Conservation (phyloP, 2,113 vertebrate genomes). For the Synchiropus splendidus region DNA sequence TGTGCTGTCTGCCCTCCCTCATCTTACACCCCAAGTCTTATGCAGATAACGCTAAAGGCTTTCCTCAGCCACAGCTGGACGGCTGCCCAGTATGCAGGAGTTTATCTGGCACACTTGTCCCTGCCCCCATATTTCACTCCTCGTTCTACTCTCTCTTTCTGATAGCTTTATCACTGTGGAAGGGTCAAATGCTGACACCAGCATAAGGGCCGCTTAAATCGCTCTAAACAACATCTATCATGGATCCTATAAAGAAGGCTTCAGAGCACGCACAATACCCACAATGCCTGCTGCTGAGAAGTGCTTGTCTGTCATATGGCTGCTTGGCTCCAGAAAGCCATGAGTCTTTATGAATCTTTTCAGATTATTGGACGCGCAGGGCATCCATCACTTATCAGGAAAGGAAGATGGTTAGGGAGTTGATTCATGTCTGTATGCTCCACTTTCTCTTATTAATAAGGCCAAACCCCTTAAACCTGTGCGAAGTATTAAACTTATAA, state of each 20-base stretch:
- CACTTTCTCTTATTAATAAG: too few species aligned
- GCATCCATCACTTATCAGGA: constrained; percentile 39
- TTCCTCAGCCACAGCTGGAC: constrained; percentile 35
- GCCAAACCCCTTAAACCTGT: too few species aligned
- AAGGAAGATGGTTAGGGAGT: constrained; percentile 23
- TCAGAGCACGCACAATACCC: constrained; percentile 51
- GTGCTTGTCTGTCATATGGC: constrained; percentile 55
- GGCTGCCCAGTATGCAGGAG: constrained; percentile 52
- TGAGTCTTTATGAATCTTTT: constrained; percentile 63
- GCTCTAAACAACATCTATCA: constrained; percentile 69
- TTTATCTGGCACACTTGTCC: constrained; percentile 56
- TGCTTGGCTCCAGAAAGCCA: constrained; percentile 47
- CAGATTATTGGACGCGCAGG: constrained; percentile 19
- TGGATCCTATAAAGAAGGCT: constrained; percentile 64
- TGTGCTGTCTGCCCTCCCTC: too few species aligned
- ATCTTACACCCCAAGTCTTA: constrained; percentile 17
- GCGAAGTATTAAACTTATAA: too few species aligned
- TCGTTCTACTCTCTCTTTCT: constrained; percentile 59
- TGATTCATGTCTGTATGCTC: constrained; percentile 36
- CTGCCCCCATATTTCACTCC: constrained; percentile 63
- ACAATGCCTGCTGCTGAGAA: constrained; percentile 43
- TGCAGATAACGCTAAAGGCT: constrained; percentile 47
- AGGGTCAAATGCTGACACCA: constrained; percentile 71
- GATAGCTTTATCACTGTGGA: constrained; percentile 67
- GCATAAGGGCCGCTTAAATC: constrained; percentile 68